Evolutionary conservation across 2,797 vertebrate species (phyloP), one percentile per base, ranked within the genome.

Genomic region (Triplophysa bombifrons): DNA sequence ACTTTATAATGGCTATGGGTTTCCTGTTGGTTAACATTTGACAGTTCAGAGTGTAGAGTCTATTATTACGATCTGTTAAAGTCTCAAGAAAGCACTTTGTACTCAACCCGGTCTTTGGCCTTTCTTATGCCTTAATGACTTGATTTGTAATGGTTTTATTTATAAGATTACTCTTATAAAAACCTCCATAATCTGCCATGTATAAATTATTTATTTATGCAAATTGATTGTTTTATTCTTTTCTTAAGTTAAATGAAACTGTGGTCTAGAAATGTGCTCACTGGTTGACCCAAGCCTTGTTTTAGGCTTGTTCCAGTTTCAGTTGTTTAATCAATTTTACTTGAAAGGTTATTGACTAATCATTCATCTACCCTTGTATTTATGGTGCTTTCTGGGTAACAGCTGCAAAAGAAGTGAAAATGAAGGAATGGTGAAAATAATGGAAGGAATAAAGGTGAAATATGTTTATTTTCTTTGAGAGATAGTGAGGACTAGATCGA

Each of bases 131-230:
- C 17, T 58, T 70, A 60, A 55, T 44, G 16, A 83, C 74, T 61
- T 71, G 25, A 68, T 85, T 80, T 81, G 78, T 78, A 84, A 84
- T 75, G 78, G 64, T 55, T 34, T 3, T 12, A 20, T 82, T 74
- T 61, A 30, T 63, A 67, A 83, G 80, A 84, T 79, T 34, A 61
- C 56, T 51, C 22, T 44, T 58, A 14, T 73, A 13, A 48, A 30
- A 72, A 30, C 14, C 69, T 78, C 10, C 44, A 75, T 88, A 64
- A 82, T 83, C 41, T 30, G 27, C 74, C 53, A 7, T 34, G 14
- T 51, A 86, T 87, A 81, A 84, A 89, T 86, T 73, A 88, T 87
- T 80, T 20, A 87, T 88, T 50, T 82, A 84, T 89, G 83, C 3
- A 85, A 85, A 90, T 88, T 6, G 75, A 53, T 48, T 74, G 25